Conservation (phyloP, 1,140 invertebrate genomes). For the Drosophila truncata region DNA sequence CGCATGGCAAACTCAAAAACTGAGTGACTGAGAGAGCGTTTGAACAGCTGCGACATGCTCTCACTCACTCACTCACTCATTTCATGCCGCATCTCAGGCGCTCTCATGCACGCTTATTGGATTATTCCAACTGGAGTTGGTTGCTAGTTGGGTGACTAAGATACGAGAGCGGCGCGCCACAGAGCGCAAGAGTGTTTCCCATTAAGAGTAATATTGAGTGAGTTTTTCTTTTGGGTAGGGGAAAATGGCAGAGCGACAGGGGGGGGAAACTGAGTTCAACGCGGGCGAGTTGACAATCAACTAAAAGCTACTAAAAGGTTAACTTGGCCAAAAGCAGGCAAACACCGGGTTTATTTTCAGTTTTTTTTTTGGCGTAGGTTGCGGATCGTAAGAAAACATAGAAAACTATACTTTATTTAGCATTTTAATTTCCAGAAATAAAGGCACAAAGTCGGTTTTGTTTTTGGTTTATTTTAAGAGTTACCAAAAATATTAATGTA, state of each 20-base stretch:
- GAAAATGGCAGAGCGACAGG: not conserved
- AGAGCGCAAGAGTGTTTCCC: not conserved
- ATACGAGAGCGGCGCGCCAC: not conserved
- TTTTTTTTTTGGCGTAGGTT: conserved; percentile 45
- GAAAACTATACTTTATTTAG: conserved; percentile 10
- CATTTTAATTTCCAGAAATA: not conserved
- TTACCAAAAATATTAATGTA: not conserved
- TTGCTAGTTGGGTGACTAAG: not conserved
- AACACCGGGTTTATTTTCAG: not conserved
- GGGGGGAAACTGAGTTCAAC: conserved; percentile 15
- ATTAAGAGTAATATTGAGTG: conserved; percentile 16
- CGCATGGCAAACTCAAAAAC: not conserved
- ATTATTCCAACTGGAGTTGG: conserved; percentile 58
- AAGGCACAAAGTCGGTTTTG: not conserved
- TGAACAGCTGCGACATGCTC: too few relatives aligned
- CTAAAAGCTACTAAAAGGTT: conserved; percentile 39
- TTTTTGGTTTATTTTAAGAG: not conserved
- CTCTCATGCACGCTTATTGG: conserved; percentile 50
- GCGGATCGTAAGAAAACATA: conserved; percentile 11
- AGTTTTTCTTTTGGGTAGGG: not conserved
- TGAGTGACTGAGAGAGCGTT: not conserved
- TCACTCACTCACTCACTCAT: not conserved
- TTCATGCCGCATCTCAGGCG: conserved; percentile 2
- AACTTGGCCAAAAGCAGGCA: conserved; percentile 32
- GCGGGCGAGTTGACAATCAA: conserved; percentile 50